Evolutionary conservation across 2,888 invertebrate genomes (phyloP).

Genomic region (Kryphioiulus occultus): DNA sequence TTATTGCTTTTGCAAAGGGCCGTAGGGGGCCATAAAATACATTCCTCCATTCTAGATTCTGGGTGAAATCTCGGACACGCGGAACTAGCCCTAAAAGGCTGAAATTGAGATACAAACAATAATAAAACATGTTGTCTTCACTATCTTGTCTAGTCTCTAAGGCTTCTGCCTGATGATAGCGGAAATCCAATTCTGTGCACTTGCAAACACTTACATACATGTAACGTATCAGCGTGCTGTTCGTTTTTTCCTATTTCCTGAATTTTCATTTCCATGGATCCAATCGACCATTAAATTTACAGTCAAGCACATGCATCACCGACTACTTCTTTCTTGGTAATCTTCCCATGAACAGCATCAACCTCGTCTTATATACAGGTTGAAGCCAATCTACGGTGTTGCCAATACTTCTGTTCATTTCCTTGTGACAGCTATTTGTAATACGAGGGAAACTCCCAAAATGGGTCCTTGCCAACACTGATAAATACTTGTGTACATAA

Average conservation of each 20-base stretch:
- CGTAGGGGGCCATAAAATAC: not conserved
- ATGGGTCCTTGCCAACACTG: not conserved
- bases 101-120: not conserved
- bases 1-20: not conserved
- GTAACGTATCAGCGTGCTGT: not conserved
- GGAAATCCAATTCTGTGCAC: not conserved
- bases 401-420: not conserved
- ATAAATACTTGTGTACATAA: not conserved
- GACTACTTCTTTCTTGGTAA: not conserved
- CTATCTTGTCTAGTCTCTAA: constrained; percentile 5
- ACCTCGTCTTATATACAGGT: not conserved
- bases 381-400: not conserved
- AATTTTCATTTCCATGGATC: constrained; percentile 5
- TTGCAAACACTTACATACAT: not conserved
- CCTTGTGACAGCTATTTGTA: not conserved
- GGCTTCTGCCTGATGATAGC: not conserved
- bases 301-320: not conserved
- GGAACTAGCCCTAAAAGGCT: not conserved
- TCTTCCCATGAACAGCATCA: not conserved
- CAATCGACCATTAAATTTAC: constrained; percentile 5
- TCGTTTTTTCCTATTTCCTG: not conserved
- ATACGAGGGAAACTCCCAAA: not conserved
- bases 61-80: not conserved
- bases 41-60: not conserved
- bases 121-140: not conserved